These are phyloP conservation scores for Temnothorax unifasciatus DNA, from an alignment of 2,888 invertebrate genomes.

Conservation along the genomic window DNA sequence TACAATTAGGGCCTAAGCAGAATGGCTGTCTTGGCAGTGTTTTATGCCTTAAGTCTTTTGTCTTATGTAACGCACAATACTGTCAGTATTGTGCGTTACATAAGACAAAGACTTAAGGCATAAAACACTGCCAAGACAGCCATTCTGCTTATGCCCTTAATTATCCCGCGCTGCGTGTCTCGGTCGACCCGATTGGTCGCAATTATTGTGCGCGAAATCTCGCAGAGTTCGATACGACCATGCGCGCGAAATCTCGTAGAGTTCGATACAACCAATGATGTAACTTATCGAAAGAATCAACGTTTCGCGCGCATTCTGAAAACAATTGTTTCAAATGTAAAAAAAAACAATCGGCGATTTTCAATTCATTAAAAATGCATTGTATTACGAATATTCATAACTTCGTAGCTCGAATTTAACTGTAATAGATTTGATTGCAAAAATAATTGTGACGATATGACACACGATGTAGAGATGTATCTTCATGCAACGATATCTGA, in stretches of 20 bases:
- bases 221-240: not conserved
- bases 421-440: not conserved
- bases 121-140: no score
- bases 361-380: not conserved
- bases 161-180: not conserved
- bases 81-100: no score
- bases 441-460: not conserved
- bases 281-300: not conserved
- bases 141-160: no score
- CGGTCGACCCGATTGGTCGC: not conserved
- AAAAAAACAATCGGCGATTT: not conserved
- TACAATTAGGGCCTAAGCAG: no score
- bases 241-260: no score
- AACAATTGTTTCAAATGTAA: slow-evolving; percentile 3
- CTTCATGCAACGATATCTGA: not conserved
- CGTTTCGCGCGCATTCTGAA: not conserved
- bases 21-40: no score
- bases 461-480: not conserved
- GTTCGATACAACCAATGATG: not conserved
- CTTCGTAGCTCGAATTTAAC: not conserved
- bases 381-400: not conserved
- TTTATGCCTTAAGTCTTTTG: no score
- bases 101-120: no score
- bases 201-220: not conserved
- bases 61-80: no score